Evolutionary conservation across 2,888 invertebrate genomes (phyloP).

Genomic region (Drosophila recens): DNA sequence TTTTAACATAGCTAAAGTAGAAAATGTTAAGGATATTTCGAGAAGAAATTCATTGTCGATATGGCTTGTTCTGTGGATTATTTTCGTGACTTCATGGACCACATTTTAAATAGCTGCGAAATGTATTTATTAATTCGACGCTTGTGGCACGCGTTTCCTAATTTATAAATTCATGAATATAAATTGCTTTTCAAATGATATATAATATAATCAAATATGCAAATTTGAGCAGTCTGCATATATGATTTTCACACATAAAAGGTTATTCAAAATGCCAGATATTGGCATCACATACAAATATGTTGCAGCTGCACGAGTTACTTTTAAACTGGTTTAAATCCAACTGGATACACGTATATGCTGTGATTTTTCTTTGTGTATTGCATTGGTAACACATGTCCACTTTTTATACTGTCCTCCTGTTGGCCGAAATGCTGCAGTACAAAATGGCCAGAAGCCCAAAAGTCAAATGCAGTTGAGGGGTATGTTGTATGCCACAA

Average conservation of each 20-base stretch:
- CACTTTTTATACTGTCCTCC: background rate
- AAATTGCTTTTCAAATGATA: slow-evolving; percentile 72
- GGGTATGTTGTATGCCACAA: slow-evolving; percentile 48
- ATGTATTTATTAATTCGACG: slow-evolving; percentile 39
- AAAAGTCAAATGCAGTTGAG: slow-evolving; percentile 62
- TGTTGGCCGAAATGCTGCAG: slow-evolving; percentile 28
- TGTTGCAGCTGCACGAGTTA: background rate
- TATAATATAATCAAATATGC: slow-evolving; percentile 79
- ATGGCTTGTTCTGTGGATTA: background rate
- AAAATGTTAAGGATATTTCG: background rate
- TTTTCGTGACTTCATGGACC: slow-evolving; percentile 1
- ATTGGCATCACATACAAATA: slow-evolving; percentile 11
- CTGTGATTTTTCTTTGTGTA: slow-evolving; percentile 23
- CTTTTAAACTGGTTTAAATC: background rate
- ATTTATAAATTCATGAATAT: slow-evolving; percentile 76
- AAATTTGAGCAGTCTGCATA: slow-evolving; percentile 49
- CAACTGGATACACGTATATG: background rate
- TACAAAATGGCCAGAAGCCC: slow-evolving; percentile 44
- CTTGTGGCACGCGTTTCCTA: slow-evolving; percentile 47
- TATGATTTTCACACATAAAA: slow-evolving; percentile 48
- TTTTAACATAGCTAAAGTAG: background rate
- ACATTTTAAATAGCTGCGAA: slow-evolving; percentile 32
- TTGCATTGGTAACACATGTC: slow-evolving; percentile 31
- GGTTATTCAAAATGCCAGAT: slow-evolving; percentile 59
- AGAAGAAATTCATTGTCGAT: background rate